Evolutionary conservation across 2,888 invertebrate species (phyloP).

Genomic region (Terebella lapidaria): DNA sequence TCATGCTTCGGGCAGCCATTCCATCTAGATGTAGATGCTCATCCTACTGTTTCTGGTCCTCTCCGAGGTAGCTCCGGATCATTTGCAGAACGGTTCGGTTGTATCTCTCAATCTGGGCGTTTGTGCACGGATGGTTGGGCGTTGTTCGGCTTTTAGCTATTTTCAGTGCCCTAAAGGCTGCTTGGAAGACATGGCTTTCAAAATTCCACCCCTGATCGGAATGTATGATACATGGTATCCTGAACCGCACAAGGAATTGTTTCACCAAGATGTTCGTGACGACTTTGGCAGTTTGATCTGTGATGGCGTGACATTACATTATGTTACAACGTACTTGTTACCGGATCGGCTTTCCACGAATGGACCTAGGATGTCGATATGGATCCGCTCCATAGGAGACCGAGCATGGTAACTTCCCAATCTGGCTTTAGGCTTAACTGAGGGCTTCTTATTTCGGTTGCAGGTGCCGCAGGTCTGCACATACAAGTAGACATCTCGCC

Average conservation of each 20-base stretch:
- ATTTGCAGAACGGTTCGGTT: neutral
- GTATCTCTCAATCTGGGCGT: slow-evolving; percentile 17
- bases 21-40: neutral
- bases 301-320: neutral
- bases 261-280: neutral
- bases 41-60: neutral
- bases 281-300: neutral
- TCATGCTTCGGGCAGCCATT: neutral
- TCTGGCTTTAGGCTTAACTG: no score
- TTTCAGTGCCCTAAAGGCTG: slow-evolving; percentile 6
- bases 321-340: slow-evolving; percentile 1
- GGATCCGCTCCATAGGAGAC: no score
- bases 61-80: neutral
- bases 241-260: neutral
- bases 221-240: neutral
- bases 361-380: no score
- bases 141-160: slow-evolving; percentile 17
- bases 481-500: no score
- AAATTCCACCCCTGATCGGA: slow-evolving; percentile 15
- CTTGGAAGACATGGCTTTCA: slow-evolving; percentile 5
- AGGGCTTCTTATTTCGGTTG: no score
- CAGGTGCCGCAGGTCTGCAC: no score
- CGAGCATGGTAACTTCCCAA: no score
- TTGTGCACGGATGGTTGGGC: slow-evolving; percentile 13
- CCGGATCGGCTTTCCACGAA: neutral